Conservation (phyloP, 2,113 vertebrate species). For the Nycticorax nycticorax region DNA sequence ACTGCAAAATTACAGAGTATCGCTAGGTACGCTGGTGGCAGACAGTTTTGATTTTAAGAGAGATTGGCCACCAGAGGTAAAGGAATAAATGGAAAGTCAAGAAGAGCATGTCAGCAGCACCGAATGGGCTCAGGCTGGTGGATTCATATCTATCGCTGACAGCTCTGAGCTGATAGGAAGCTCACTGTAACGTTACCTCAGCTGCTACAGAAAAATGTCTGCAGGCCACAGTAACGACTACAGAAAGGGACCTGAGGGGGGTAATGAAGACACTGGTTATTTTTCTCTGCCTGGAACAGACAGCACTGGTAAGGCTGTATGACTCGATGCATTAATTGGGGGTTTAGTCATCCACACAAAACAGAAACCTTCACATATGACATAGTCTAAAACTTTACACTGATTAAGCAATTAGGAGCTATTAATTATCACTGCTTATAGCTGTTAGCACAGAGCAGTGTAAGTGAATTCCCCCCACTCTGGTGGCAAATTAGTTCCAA, state of each 20-base stretch:
- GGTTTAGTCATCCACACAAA: conserved; percentile 14
- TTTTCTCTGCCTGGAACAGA: conserved; percentile 26
- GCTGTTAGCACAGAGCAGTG: conserved; percentile 1
- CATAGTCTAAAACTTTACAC: conserved; percentile 39
- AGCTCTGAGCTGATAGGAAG: conserved; percentile 32
- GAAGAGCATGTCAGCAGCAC: conserved; percentile 21
- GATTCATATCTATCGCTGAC: conserved; percentile 34
- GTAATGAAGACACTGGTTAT: not conserved
- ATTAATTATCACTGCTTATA: conserved; percentile 61
- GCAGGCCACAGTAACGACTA: not conserved
- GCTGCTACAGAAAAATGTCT: conserved; percentile 46
- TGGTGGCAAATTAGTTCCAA: conserved; percentile 37
- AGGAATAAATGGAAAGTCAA: conserved; percentile 46
- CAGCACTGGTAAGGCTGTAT: not conserved
- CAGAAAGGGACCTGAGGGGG: conserved; percentile 5
- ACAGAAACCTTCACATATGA: conserved; percentile 18
- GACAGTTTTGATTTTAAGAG: conserved; percentile 22
- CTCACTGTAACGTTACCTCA: not conserved
- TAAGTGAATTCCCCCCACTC: conserved; percentile 10
- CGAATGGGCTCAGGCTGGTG: not conserved
- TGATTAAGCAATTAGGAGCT: conserved; percentile 47
- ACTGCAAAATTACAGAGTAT: not conserved
- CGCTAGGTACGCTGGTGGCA: not conserved
- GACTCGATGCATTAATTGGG: conserved; percentile 5
- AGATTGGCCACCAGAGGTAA: conserved; percentile 50